These are phyloP conservation scores for Parazoanthus darwini DNA, from an alignment of 92 coral and sea anemone species.

Conservation along the genomic window DNA sequence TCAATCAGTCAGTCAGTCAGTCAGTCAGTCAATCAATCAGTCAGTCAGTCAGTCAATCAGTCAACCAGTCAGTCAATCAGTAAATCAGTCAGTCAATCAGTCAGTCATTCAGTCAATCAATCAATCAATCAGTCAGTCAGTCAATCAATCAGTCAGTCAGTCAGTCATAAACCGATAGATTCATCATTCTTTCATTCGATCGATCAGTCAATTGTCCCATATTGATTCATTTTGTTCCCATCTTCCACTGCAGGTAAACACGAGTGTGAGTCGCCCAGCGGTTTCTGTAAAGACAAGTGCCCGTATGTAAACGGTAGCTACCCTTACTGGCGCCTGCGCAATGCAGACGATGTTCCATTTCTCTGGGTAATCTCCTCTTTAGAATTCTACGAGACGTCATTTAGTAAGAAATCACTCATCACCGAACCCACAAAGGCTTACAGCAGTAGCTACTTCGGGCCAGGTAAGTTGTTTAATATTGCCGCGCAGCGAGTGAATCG, in stretches of 20 bases:
- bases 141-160: too few species aligned
- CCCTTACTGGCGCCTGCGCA: constrained; percentile 96
- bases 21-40: neutral
- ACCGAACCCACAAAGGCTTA: constrained; percentile 75
- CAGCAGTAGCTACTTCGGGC: constrained; percentile 97
- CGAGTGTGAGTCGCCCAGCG: constrained; percentile 90
- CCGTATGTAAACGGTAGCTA: constrained; percentile 91
- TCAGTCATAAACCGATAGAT: too few species aligned
- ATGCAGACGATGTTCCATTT: constrained; percentile 87
- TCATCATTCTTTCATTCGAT: too few species aligned
- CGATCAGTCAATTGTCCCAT: too few species aligned
- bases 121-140: too few species aligned
- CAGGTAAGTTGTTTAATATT: constrained; percentile 64
- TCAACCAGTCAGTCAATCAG: neutral
- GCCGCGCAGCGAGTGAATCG: neutral
- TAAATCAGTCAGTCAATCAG: too few species aligned
- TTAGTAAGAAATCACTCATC: constrained; percentile 78
- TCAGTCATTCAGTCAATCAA: too few species aligned
- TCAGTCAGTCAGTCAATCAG: neutral
- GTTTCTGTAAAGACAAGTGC: constrained; percentile 92
- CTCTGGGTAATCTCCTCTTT: constrained; percentile 86
- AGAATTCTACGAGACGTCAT: constrained; percentile 84
- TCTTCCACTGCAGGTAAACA: constrained; percentile 68
- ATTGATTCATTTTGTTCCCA: neutral
- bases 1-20: neutral